Percentiles rank a stretch among this genome's conserved stretches.
These are phyloP conservation scores for Perdix hodgsoniae DNA, from an alignment of 2,797 vertebrate species.

Conservation along the genomic window DNA sequence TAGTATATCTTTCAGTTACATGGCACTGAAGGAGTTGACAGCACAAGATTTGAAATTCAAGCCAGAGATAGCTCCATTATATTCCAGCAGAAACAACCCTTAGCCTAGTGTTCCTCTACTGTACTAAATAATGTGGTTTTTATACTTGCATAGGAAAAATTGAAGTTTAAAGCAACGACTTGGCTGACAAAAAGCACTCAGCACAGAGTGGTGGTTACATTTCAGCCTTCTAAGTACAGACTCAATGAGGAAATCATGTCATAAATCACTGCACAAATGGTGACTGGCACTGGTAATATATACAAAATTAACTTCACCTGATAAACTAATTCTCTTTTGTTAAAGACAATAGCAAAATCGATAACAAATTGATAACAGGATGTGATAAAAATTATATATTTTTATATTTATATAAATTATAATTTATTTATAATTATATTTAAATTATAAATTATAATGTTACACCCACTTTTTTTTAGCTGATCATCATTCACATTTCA, in stretches of 20 bases:
- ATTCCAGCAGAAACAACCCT: neutral
- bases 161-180: conserved; percentile 15
- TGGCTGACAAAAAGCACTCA: conserved; percentile 3
- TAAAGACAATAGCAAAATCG: neutral
- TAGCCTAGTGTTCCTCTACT: neutral
- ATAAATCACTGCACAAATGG: neutral
- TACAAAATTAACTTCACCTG: neutral
- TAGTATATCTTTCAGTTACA: neutral
- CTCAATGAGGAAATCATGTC: neutral
- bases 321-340: neutral
- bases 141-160: conserved; percentile 21
- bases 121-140: neutral
- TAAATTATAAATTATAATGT: neutral
- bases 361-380: neutral
- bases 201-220: neutral
- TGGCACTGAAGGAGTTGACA: neutral
- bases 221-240: neutral
- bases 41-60: neutral
- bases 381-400: neutral
- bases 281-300: neutral
- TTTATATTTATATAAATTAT: neutral
- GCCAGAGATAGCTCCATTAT: neutral
- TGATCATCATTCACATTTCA: conserved; percentile 17
- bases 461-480: neutral
- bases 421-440: too few relatives aligned